Evolutionary conservation across 2,888 invertebrate species (phyloP), one percentile per base, ranked within the genome.

Genomic region (Hydrotaea cyrtoneurina): DNA sequence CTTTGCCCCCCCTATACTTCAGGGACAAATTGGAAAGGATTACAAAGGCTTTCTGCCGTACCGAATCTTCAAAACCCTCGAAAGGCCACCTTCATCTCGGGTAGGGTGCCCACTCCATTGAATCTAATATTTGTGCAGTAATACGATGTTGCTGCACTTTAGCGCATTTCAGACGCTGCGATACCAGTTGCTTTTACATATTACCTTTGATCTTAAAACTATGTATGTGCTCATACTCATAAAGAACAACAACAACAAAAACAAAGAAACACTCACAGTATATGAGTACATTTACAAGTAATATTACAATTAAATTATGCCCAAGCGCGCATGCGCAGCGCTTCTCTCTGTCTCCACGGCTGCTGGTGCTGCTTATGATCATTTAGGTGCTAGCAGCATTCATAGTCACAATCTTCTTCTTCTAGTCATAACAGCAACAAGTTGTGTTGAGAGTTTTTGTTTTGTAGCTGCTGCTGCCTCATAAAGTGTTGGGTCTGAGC

Each of bases 181-280:
- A 50, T 50, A n/a, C 50, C 50, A 50, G 15, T n/a, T 57, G 55
- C 36, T 59, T 46, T 76, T 66, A 21, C 21, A 69, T 39, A 66
- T 80, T 85, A 85, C 82, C 85, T 85, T 85, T 85, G 85, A 85
- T 82, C 79, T 85, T 85, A 80, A 74, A 69, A 73, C 5, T 50
- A 62, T 74, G 46, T 59, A 17, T 36, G 43, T 21, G 11, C 46
- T 57, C 55, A 78, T 11, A 43, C 43, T 5, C 3, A 36, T 8
- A 64, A 31, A 31, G 7, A 31, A 31, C 2, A 2, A 4, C 50
- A 50, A 3, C 31, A 50, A 50, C n/a, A 43, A 11, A 57, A 43
- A 59, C 13, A 69, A 36, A 15, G 43, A 39, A 74, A 55, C 39
- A 73, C 57, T 59, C 59, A 13, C 26, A 26, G 15, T 26, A 26